A percentile compares a stretch with the other conserved stretches of the same genome.
Conservation (phyloP, 1,140 invertebrate genomes). For the Trissolcus basalis region DNA sequence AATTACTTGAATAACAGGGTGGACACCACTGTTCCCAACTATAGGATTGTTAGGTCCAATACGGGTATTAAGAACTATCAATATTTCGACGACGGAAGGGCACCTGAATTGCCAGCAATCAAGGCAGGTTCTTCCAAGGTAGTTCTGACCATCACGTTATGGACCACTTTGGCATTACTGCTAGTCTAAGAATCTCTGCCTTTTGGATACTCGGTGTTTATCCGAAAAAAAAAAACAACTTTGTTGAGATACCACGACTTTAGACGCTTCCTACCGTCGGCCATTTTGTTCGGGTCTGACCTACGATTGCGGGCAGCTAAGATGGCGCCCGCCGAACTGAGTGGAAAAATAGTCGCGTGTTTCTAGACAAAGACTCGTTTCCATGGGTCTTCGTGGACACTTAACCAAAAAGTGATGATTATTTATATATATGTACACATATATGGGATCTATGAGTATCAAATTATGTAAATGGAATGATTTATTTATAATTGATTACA, state of each 20-base stretch:
- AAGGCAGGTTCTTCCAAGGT: constrained; percentile 61
- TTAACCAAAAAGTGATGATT: constrained; percentile 34
- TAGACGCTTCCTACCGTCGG: constrained; percentile 9
- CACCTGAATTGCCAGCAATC: constrained; percentile 66
- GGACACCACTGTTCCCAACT: constrained; percentile 77
- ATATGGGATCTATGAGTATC: constrained; percentile 19
- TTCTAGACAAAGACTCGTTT: not conserved
- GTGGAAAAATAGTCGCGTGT: constrained; percentile 15
- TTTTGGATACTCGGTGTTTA: not conserved
- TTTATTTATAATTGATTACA: constrained; percentile 48
- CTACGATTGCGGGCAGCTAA: constrained; percentile 3
- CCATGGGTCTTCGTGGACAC: constrained; percentile 14
- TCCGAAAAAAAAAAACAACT: not conserved
- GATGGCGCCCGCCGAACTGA: constrained; percentile 8
- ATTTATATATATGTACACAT: constrained; percentile 47
- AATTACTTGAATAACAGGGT: constrained; percentile 79
- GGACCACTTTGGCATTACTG: constrained; percentile 18
- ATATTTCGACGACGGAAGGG: constrained; percentile 72
- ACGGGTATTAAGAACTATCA: constrained; percentile 80
- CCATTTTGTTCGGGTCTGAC: constrained; percentile 3
- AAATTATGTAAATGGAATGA: constrained; percentile 40
- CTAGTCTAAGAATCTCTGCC: constrained; percentile 20
- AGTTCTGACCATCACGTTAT: constrained; percentile 7
- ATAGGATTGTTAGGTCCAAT: constrained; percentile 77
- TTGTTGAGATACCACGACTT: not conserved